phyloP scores from a whole-genome alignment of 1,140 invertebrate species.

The Ostrea denselamellosa region DNA sequence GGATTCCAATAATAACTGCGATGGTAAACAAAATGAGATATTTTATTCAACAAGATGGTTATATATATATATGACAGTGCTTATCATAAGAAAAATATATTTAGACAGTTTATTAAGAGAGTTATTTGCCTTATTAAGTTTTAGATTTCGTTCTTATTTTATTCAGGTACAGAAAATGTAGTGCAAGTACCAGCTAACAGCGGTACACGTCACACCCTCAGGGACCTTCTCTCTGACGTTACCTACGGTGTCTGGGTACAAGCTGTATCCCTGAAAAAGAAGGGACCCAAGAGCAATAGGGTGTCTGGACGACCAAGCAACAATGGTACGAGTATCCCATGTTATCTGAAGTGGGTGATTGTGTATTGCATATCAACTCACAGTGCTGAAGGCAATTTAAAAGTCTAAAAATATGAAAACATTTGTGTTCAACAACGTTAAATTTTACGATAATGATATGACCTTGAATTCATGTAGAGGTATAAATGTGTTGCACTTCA shows the following conservation, averaged over 20 bases:
- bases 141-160: background rate
- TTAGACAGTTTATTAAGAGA: no score
- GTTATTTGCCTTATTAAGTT: background rate
- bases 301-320: background rate
- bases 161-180: background rate
- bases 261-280: background rate
- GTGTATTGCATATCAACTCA: no score
- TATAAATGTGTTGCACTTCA: no score
- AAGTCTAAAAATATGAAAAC: no score
- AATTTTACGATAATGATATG: no score
- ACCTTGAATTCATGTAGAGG: no score
- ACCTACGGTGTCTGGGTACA: background rate
- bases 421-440: no score
- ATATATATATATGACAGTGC: no score
- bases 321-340: background rate
- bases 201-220: background rate
- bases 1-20: background rate
- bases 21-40: background rate
- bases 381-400: no score
- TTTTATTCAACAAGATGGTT: background rate
- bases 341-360: background rate
- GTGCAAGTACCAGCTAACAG: background rate
- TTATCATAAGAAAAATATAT: no score
- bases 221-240: background rate
- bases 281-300: background rate